Evolutionary conservation across 2,113 vertebrate genomes (phyloP).

Genomic region (Ia io): DNA sequence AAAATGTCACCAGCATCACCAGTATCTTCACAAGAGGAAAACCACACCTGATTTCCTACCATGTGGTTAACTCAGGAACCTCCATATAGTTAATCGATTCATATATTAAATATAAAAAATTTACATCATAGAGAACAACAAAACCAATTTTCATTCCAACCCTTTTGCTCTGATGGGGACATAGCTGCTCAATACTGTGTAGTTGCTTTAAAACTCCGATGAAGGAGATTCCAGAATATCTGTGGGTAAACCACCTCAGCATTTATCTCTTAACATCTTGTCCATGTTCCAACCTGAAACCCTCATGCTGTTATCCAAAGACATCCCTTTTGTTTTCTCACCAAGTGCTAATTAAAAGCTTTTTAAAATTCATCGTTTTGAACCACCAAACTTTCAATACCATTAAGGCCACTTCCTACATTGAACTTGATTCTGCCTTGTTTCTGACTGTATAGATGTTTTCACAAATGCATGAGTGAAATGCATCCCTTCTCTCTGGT

Average conservation of each 20-base stretch:
- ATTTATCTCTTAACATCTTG: accelerated
- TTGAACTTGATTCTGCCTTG: accelerated
- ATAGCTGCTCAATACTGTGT: accelerated
- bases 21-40: not conserved
- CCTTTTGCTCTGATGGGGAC: not conserved
- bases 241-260: accelerated
- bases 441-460: accelerated
- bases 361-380: not conserved
- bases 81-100: too few species aligned
- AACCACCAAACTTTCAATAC: accelerated
- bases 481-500: accelerated
- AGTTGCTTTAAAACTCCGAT: not conserved
- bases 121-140: not conserved
- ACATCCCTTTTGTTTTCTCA: not conserved
- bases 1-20: accelerated
- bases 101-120: not conserved
- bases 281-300: not conserved
- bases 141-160: accelerated
- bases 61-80: accelerated
- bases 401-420: accelerated
- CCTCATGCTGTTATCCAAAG: too few species aligned
- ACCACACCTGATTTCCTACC: accelerated
- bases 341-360: not conserved
- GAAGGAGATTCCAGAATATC: not conserved
- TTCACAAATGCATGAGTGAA: accelerated